Evolutionary conservation across 2,888 invertebrate genomes (phyloP).

Genomic region (Pristionchus mayeri): DNA sequence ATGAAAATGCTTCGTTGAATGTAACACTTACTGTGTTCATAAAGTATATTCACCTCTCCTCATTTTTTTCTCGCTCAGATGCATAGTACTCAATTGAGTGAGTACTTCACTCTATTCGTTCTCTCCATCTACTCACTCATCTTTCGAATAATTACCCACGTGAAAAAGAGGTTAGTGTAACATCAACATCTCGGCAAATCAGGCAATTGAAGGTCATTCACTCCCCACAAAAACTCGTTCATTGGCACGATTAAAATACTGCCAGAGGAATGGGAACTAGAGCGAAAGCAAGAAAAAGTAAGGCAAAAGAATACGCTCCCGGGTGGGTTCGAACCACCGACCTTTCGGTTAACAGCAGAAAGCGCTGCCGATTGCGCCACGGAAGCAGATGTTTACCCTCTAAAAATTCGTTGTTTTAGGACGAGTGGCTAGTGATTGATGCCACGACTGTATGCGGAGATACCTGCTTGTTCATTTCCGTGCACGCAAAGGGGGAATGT

Average conservation of each 20-base stretch:
- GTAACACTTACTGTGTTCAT: too few species aligned
- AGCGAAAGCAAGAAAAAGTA: slow-evolving; percentile 40
- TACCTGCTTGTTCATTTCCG: neutral
- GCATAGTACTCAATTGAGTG: slow-evolving; percentile 6
- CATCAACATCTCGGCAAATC: too few species aligned
- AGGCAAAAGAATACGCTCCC: slow-evolving; percentile 60
- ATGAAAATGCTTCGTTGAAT: too few species aligned
- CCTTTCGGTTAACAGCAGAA: slow-evolving; percentile 76
- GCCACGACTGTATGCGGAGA: slow-evolving; percentile 27
- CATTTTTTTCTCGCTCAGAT: too few species aligned
- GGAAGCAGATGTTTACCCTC: slow-evolving; percentile 50
- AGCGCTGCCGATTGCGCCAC: slow-evolving; percentile 71
- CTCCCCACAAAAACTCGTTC: neutral
- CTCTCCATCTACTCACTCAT: slow-evolving; percentile 2
- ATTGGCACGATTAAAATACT: neutral
- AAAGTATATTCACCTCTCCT: too few species aligned
- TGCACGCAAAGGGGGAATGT: slow-evolving; percentile 12
- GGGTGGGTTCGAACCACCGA: slow-evolving; percentile 74
- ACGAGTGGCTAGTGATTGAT: slow-evolving; percentile 20
- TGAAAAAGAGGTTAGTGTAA: neutral
- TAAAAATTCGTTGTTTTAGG: neutral
- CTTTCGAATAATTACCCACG: neutral
- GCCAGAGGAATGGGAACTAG: slow-evolving; percentile 31
- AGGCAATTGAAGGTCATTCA: slow-evolving; percentile 18
- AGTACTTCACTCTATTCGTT: slow-evolving; percentile 2